phyloP scores from a whole-genome alignment of 2,888 invertebrate genomes.

The Bursaphelenchus okinawaensis region DNA sequence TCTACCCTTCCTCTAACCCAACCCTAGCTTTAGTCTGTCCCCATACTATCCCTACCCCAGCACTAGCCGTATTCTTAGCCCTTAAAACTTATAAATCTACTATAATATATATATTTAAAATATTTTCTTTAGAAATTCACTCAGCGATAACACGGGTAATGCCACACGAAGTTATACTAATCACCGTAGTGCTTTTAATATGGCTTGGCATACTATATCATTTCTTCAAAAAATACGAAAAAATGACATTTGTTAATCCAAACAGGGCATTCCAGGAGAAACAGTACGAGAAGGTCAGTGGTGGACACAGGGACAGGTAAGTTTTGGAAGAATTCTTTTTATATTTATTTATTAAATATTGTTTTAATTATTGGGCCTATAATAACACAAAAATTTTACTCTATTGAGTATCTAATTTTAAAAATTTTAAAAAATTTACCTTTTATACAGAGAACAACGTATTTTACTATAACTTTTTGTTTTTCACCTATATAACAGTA shows the following conservation, averaged over 20 bases:
- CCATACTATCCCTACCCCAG: too few species aligned
- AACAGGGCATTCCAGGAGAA: neutral
- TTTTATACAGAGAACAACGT: too few species aligned
- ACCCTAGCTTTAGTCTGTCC: too few species aligned
- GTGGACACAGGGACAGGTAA: neutral
- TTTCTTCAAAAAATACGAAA: constrained; percentile 21
- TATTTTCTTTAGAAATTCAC: constrained; percentile 17
- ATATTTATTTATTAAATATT: too few species aligned
- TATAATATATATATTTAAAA: neutral
- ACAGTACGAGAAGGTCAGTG: neutral
- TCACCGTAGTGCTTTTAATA: constrained; percentile 16
- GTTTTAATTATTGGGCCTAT: too few species aligned
- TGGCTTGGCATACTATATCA: constrained; percentile 25
- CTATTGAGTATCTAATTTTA: too few species aligned
- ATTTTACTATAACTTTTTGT: too few species aligned
- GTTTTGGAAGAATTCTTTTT: too few species aligned
- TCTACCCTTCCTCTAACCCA: too few species aligned
- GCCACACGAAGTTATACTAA: constrained; percentile 25
- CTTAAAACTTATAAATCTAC: neutral
- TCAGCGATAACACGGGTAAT: constrained; percentile 17
- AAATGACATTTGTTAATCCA: constrained; percentile 18
- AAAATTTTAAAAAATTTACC: too few species aligned
- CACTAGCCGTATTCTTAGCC: neutral
- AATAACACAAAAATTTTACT: too few species aligned
- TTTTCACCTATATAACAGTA: too few species aligned